Percentiles rank a stretch among this genome's conserved stretches.
Evolutionary conservation across 64 coral and sea anemone species (phyloP).

Genomic region (Actinia equina): DNA sequence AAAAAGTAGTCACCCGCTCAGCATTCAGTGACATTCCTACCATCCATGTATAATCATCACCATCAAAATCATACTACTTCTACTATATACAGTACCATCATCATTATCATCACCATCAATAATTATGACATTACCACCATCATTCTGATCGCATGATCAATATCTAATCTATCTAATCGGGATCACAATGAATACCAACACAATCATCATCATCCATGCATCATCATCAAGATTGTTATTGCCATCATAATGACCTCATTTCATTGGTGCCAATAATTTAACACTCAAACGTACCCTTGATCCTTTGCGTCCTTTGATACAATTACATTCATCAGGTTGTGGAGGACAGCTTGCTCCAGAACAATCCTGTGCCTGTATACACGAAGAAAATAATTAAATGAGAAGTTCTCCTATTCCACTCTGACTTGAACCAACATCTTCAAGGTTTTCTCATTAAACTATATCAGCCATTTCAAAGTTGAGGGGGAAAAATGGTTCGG

Average conservation of each 20-base stretch:
- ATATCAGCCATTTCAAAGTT: too few species aligned
- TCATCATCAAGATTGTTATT: neutral
- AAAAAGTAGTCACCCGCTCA: too few species aligned
- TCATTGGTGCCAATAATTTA: neutral
- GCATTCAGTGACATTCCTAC: too few species aligned
- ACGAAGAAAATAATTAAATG: neutral
- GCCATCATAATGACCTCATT: neutral
- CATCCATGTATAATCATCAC: too few species aligned
- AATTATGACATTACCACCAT: neutral
- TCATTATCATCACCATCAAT: neutral
- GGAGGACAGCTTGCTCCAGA: conserved; percentile 14
- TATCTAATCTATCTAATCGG: too few species aligned
- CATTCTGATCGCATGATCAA: too few species aligned
- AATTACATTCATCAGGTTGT: conserved; percentile 53
- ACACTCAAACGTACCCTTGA: conserved; percentile 17
- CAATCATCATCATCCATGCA: neutral
- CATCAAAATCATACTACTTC: too few species aligned
- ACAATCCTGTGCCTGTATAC: neutral
- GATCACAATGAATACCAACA: neutral
- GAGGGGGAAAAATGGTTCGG: too few species aligned
- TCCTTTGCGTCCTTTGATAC: conserved; percentile 47
- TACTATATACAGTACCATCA: neutral
- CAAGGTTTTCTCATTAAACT: too few species aligned
- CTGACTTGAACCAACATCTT: too few species aligned
- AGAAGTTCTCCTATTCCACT: too few species aligned